Conservation (phyloP, 2,888 invertebrate species). For the Dryadula phaetusa region DNA sequence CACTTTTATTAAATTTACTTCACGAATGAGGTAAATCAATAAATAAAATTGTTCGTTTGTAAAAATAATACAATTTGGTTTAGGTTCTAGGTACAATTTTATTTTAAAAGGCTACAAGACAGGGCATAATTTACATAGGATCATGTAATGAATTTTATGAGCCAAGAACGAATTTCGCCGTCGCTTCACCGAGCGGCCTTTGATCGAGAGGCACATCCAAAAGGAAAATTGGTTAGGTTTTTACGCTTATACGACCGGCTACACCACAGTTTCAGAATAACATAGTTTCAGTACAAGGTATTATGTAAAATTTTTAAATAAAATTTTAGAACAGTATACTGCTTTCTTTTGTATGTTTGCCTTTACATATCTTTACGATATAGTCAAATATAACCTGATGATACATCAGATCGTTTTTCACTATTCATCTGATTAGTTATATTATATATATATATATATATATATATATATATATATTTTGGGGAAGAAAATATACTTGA, state of each 20-base stretch:
- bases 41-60: not conserved
- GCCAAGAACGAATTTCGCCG: conserved; percentile 63
- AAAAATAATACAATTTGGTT: not conserved
- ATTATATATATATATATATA: no score
- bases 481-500: no score
- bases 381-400: no score
- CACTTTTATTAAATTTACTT: no score
- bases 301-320: conserved; percentile 16
- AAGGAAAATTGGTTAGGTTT: conserved; percentile 75
- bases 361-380: not conserved
- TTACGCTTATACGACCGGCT: conserved; percentile 47
- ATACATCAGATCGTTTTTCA: no score
- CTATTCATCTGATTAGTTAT: no score
- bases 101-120: conserved; percentile 16
- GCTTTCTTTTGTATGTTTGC: not conserved
- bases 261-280: conserved; percentile 30
- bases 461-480: no score
- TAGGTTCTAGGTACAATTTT: not conserved
- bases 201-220: conserved; percentile 74
- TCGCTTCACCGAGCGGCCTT: conserved; percentile 65
- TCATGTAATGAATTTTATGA: conserved; percentile 59
- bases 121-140: conserved; percentile 18
- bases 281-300: conserved; percentile 2
- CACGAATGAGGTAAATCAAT: not conserved
- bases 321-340: not conserved